Evolutionary conservation across 2,888 invertebrate species (phyloP), one percentile per base, ranked within the genome.

Genomic region (Creontiades dilutus): DNA sequence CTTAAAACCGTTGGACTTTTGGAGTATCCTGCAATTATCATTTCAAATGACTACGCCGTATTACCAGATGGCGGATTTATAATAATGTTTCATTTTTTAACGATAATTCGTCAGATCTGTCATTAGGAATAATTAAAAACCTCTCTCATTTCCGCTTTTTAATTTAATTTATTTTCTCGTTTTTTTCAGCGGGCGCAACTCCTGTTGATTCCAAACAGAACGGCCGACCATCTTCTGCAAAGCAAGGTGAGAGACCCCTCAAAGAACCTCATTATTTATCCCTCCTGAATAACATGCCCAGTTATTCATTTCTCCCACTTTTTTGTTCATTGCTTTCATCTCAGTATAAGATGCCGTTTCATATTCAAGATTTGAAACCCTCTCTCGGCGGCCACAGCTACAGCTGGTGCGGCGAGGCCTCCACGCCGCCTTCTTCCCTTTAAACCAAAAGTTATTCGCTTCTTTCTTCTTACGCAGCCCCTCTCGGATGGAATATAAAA

Each of bases 191-290:
- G 93, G 94, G 94, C 93, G 93, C 94, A 92, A 94, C 94, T 93
- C 93, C 94, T 92, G 94, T 93, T 92, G 94, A 94, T 92, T 92
- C 92, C 92, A 93, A 92, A 93, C 94, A 94, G 93, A 93, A 93
- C 93, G 93, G 93, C 92, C 93, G 93, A 84, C 92, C 92, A 82
- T 91, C 92, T 28, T 91, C 92, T 76, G 91, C 91, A 82, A 92
- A 92, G 92, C 92, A 91, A 92, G 92, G 92, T 92, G 90, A 91
- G 81, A 13, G 61, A 19, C 19, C 23, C 13, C 23, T 68, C 68
- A 13, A 80, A 9, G 46, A 68, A 23, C 68, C 46, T 46, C 78
- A n/a, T 46, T 80, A 80, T 27, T 47, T 11, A 57, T 46, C 28
- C 37, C 7, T 46, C 46, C 55, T n/a, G 37, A 19, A 14, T 37